Evolutionary conservation across 1,140 invertebrate species (phyloP), one percentile per base, ranked within the genome.

Genomic region (Calephelis virginiensis): DNA sequence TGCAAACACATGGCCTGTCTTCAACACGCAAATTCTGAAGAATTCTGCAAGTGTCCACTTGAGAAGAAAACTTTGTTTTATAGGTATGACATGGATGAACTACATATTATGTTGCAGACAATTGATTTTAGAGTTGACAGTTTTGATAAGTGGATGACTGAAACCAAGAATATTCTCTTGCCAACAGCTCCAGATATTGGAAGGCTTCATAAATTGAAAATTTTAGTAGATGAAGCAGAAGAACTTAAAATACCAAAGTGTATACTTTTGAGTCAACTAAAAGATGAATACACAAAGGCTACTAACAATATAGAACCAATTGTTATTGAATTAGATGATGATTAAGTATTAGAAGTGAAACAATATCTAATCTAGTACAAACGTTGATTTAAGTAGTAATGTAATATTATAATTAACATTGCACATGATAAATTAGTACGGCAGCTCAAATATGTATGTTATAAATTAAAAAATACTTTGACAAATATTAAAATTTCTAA

Each of bases 51-150:
- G 64, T 99, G 98, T 92, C 89, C 94, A 17, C 93, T 96, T 7
- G 93, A 94, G 46, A 95, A 96, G 72, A 95, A 97, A 80, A 96
- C 95, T 14, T 89, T 99, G 28, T 92, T 92, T 73, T 98, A 98
- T 92, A 94, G 98, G 0, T 99, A 98, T 90, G 98, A 97, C 0
- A 92, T 99, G 72, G 97, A 99, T 91, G 98, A 99, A 90, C 91
- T 99, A 72, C 95, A 97, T 49, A 93, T 95, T 66, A 97, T 99
- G 95, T 86, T 99, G 70, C 94, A 96, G 80, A 95, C 96, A 62
- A 91, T 99, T n/a, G 97, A 98, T 92, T 92, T 95, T 6, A 95
- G 97, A 81, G 97, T 97, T 3, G 96, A 98, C 85, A 96, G 95
- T 45, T 98, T 98, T 92, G 97, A 98, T 83, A 95, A 95, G 64